phyloP scores from a whole-genome alignment of 2,888 invertebrate genomes.

The Tipula unca region DNA sequence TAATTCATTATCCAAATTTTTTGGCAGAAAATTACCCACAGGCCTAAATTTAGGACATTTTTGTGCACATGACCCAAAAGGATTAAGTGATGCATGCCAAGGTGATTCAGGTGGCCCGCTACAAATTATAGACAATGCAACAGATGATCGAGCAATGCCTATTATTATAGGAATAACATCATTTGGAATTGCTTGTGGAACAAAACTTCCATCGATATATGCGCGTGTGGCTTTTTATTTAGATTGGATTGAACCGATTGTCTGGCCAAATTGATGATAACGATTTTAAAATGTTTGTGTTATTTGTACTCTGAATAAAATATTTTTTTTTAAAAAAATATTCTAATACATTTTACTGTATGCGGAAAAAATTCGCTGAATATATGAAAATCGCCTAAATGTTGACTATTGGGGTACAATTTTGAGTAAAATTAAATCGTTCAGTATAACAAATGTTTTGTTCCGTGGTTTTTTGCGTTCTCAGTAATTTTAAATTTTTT shows the following conservation, averaged over 20 bases:
- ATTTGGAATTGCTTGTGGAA: conserved; percentile 31
- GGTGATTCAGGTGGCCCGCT: conserved; percentile 39
- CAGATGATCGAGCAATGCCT: conserved; percentile 25
- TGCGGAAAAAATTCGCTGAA: background rate
- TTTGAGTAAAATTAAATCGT: background rate
- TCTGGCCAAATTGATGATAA: conserved; percentile 31
- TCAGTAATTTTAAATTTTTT: too few species aligned
- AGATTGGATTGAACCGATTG: conserved; percentile 35
- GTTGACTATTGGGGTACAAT: background rate
- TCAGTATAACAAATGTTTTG: background rate
- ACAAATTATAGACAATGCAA: conserved; percentile 27
- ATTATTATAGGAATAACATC: conserved; percentile 34
- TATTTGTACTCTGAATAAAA: background rate
- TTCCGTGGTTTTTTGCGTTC: too few species aligned
- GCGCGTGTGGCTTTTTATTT: conserved; percentile 35
- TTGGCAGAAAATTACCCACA: conserved; percentile 21
- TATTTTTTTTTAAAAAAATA: too few species aligned
- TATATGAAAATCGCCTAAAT: background rate
- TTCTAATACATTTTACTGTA: too few species aligned
- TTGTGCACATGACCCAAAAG: conserved; percentile 29
- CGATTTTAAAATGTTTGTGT: background rate
- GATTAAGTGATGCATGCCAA: conserved; percentile 33
- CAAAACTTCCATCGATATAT: conserved; percentile 36
- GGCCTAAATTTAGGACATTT: conserved; percentile 27
- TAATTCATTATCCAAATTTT: conserved; percentile 21